These are phyloP conservation scores for Torymus aiolomorphi DNA, from an alignment of 2,888 invertebrate species.

Conservation along the genomic window DNA sequence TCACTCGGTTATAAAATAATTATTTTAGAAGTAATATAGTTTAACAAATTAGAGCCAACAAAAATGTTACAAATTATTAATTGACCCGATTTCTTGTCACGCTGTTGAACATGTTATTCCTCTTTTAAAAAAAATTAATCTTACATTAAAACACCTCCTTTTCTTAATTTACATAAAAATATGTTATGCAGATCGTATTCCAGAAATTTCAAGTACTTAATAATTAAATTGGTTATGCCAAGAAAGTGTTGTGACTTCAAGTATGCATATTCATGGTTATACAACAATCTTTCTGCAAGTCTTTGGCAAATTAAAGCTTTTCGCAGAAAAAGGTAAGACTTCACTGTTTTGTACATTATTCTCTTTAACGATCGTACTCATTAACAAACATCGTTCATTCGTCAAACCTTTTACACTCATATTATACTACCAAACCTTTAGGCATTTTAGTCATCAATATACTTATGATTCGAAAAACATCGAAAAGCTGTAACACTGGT, in stretches of 20 bases:
- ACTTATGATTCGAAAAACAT: slow-evolving; percentile 40
- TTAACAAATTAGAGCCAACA: slow-evolving; percentile 43
- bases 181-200: slow-evolving; percentile 53
- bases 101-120: slow-evolving; percentile 28
- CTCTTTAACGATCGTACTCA: slow-evolving; percentile 44
- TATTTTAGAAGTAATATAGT: slow-evolving; percentile 44
- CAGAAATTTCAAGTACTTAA: slow-evolving; percentile 49
- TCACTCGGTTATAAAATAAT: slow-evolving; percentile 50
- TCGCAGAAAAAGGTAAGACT: slow-evolving; percentile 55
- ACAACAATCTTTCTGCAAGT: slow-evolving; percentile 54
- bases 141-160: slow-evolving; percentile 52
- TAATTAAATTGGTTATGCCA: slow-evolving; percentile 15
- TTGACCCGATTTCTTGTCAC: slow-evolving; percentile 52
- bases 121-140: slow-evolving; percentile 28
- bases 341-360: slow-evolving; percentile 53
- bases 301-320: slow-evolving; percentile 59
- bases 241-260: slow-evolving; percentile 39
- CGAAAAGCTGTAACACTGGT: slow-evolving; percentile 51
- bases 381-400: slow-evolving; percentile 37
- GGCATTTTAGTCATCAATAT: slow-evolving; percentile 22
- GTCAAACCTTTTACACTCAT: slow-evolving; percentile 38
- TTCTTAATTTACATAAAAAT: slow-evolving; percentile 44
- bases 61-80: slow-evolving; percentile 36
- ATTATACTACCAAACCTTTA: slow-evolving; percentile 31
- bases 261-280: slow-evolving; percentile 41